phyloP scores from a whole-genome alignment of 2,888 invertebrate species.

The Ceraclea dissimilis region DNA sequence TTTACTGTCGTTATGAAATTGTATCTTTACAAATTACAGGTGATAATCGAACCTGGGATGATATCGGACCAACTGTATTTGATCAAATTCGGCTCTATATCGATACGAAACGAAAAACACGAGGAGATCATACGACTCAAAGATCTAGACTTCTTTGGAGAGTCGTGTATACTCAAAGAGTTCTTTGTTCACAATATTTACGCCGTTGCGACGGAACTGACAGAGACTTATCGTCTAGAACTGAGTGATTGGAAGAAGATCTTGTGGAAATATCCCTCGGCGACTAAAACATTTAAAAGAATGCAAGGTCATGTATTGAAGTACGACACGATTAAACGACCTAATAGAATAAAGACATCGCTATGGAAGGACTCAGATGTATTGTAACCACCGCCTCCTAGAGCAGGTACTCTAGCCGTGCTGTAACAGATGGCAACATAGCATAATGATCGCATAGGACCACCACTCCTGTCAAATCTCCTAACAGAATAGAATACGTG shows the following conservation, averaged over 20 bases:
- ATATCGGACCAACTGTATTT: conserved; percentile 51
- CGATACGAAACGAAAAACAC: conserved; percentile 47
- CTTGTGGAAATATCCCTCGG: background rate
- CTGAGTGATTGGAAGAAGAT: conserved; percentile 5
- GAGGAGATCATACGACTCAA: conserved; percentile 50
- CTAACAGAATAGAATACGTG: too few species aligned
- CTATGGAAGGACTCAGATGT: too few species aligned
- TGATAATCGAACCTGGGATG: conserved; percentile 46
- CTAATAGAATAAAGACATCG: too few species aligned
- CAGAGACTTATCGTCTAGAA: conserved; percentile 45
- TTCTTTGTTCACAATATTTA: conserved; percentile 43
- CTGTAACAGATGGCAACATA: too few species aligned
- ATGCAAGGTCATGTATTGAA: background rate
- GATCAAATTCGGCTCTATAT: conserved; percentile 52
- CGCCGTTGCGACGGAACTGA: conserved; percentile 48
- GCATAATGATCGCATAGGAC: too few species aligned
- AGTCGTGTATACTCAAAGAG: conserved; percentile 46
- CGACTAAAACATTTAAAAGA: background rate
- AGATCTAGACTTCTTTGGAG: conserved; percentile 57
- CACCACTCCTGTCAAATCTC: too few species aligned
- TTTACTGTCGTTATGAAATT: too few species aligned
- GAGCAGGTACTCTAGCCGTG: too few species aligned
- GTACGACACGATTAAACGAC: background rate
- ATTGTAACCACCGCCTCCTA: too few species aligned
- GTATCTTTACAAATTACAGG: too few species aligned